These are phyloP conservation scores for Monochamus saltuarius DNA, from an alignment of 1,140 invertebrate species.

Conservation along the genomic window DNA sequence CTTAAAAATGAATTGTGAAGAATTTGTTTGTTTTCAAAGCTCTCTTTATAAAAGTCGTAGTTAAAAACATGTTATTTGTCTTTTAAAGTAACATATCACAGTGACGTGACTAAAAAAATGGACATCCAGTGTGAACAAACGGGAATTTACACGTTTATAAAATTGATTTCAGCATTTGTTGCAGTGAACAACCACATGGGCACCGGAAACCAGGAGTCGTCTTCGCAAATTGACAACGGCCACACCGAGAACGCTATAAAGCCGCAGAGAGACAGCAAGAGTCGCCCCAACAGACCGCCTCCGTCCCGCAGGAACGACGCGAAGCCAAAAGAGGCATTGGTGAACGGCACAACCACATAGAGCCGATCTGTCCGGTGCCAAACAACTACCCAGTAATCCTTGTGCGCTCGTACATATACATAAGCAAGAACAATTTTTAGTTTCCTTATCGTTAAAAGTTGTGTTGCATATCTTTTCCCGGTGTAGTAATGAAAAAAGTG, in stretches of 20 bases:
- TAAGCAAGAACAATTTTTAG: slow-evolving; percentile 20
- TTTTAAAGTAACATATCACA: too few species aligned
- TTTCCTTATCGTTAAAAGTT: slow-evolving; percentile 36
- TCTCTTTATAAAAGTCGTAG: too few species aligned
- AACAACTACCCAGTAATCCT: slow-evolving; percentile 16
- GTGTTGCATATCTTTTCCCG: slow-evolving; percentile 38
- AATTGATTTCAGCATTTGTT: slow-evolving; percentile 18
- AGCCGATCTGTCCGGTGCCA: slow-evolving; percentile 14
- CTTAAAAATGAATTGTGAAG: too few species aligned
- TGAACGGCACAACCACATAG: slow-evolving; percentile 58
- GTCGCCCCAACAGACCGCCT: slow-evolving; percentile 53
- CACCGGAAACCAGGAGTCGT: slow-evolving; percentile 20
- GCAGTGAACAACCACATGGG: slow-evolving; percentile 29
- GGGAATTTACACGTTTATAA: too few species aligned
- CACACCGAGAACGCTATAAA: slow-evolving; percentile 39
- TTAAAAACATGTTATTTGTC: too few species aligned
- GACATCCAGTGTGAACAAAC: too few species aligned
- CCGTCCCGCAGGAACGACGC: slow-evolving; percentile 46
- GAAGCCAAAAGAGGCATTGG: slow-evolving; percentile 62
- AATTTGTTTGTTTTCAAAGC: too few species aligned
- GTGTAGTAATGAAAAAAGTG: slow-evolving; percentile 36
- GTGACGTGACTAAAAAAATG: too few species aligned
- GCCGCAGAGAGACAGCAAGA: slow-evolving; percentile 53
- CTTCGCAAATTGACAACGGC: slow-evolving; percentile 26
- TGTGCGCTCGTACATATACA: slow-evolving; percentile 24